Evolutionary conservation across 1,140 invertebrate species (phyloP).

Genomic region (Drosophila sulfurigaster): DNA sequence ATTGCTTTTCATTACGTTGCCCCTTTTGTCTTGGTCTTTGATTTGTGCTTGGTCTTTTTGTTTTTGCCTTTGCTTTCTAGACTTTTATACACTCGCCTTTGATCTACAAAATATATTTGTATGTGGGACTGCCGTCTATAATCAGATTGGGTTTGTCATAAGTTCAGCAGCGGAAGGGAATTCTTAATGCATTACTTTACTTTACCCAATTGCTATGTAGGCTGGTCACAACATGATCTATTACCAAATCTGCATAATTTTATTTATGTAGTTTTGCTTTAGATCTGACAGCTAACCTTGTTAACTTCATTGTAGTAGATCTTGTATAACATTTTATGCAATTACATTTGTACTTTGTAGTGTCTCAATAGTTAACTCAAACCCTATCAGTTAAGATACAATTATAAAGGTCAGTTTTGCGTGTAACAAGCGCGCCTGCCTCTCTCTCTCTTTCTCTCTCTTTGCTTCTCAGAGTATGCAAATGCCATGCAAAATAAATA

Average conservation of each 20-base stretch:
- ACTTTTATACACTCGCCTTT: constrained; percentile 38
- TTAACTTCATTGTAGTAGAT: constrained; percentile 1
- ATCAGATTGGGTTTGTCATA: constrained; percentile 13
- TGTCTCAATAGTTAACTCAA: constrained; percentile 1
- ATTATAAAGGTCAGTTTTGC: constrained; percentile 37
- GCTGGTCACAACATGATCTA: constrained; percentile 11
- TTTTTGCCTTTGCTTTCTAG: constrained; percentile 27
- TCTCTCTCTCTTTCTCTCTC: constrained; percentile 9
- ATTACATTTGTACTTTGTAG: background rate
- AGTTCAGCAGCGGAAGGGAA: constrained; percentile 1
- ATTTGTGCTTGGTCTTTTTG: constrained; percentile 18
- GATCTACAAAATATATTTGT: constrained; percentile 18
- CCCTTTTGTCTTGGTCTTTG: constrained; percentile 43
- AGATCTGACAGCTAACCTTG: constrained; percentile 14
- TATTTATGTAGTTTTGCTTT: constrained; percentile 1
- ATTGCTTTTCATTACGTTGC: constrained; percentile 57
- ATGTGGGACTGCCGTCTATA: constrained; percentile 17
- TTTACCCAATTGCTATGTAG: constrained; percentile 1
- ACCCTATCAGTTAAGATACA: constrained; percentile 16
- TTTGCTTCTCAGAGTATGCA: constrained; percentile 30
- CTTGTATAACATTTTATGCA: background rate
- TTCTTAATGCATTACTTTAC: constrained; percentile 10
- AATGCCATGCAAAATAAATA: constrained; percentile 34
- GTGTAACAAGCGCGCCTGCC: constrained; percentile 2
- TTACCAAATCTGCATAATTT: constrained; percentile 15